Conservation (phyloP, 2,113 vertebrate genomes). For the Halichoeres trimaculatus region DNA sequence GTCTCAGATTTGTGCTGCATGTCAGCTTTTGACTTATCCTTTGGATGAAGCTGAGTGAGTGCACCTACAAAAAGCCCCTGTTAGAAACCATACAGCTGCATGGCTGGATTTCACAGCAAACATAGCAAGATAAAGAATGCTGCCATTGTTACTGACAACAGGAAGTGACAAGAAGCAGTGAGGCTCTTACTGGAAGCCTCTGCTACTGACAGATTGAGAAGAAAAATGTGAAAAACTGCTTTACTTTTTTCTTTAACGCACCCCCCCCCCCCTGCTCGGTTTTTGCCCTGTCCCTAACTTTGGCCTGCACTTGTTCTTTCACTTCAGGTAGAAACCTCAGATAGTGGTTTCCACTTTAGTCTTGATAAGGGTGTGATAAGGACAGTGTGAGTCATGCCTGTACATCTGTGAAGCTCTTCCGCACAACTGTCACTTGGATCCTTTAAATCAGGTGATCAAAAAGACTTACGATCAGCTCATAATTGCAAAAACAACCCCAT, state of each 20-base stretch:
- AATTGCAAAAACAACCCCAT: background rate
- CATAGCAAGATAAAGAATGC: slow-evolving; percentile 48
- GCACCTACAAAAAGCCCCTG: slow-evolving; percentile 70
- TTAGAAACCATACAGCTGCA: slow-evolving; percentile 56
- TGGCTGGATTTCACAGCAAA: slow-evolving; percentile 68
- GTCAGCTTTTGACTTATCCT: slow-evolving; percentile 40
- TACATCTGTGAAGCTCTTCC: slow-evolving; percentile 35
- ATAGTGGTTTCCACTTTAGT: slow-evolving; percentile 61
- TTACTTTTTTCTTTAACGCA: slow-evolving; percentile 26
- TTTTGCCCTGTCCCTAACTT: slow-evolving; percentile 52
- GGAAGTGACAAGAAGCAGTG: slow-evolving; percentile 81
- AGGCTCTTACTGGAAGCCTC: slow-evolving; percentile 83
- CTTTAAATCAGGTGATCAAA: slow-evolving; percentile 15
- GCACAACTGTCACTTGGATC: slow-evolving; percentile 43
- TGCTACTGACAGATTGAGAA: slow-evolving; percentile 60
- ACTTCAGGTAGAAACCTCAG: slow-evolving; percentile 43
- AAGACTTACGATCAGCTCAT: slow-evolving; percentile 1
- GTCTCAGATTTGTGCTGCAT: background rate
- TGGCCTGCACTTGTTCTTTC: slow-evolving; percentile 52
- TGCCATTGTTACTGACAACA: slow-evolving; percentile 79
- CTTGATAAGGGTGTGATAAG: slow-evolving; percentile 60
- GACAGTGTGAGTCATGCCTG: slow-evolving; percentile 42
- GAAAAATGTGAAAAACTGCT: slow-evolving; percentile 42
- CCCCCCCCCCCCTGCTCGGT: slow-evolving; percentile 35
- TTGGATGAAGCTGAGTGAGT: slow-evolving; percentile 45